Evolutionary conservation across 2,113 vertebrate genomes (phyloP), one percentile per base, ranked within the genome.

Genomic region (Aptenodytes patagonicus): DNA sequence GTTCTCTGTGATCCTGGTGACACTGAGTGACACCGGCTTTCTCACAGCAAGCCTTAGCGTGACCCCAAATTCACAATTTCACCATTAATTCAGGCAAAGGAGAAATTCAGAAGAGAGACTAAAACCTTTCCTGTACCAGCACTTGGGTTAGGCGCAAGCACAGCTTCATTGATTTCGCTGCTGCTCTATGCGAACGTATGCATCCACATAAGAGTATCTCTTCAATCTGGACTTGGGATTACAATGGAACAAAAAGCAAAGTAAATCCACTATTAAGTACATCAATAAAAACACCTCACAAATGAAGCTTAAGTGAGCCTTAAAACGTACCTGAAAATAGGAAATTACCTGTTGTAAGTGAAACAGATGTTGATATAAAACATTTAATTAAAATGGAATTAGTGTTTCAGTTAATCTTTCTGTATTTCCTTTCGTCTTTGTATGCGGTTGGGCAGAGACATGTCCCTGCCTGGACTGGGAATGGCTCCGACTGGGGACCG

Each of bases 391-490:
- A 92, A 96, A 95, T 34, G 54, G 78, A 93, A 65, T 97, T 97
- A 83, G 82, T 73, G 92, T 97, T 97, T 97, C 91, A 91, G 79
- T 26, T 60, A 97, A 97, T 96, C 95, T 98, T 95, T 58, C 80
- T 86, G 82, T 81, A 93, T 98, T 97, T 97, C 91, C 51, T 95
- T 69, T 64, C 1, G 0, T 18, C 80, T n/a, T 55, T 91, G 78
- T 69, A 73, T 8, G 26, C 0, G 2, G 16, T 28, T 96, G 57
- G 65, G 60, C 32, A 82, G n/a, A 73, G 36, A 13, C n/a, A 17
- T 5, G 54, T 46, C n/a, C 68, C 17, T 65, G 36, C 55, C 55
- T 87, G 72, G 68, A 13, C 55, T 58, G 38, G 28, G 61, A 87
- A 84, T 13, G 28, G 29, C 57, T 82, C 81, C 82, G 61, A 36